Evolutionary conservation across 2,888 invertebrate species (phyloP).

Genomic region (Dynastes tityus): DNA sequence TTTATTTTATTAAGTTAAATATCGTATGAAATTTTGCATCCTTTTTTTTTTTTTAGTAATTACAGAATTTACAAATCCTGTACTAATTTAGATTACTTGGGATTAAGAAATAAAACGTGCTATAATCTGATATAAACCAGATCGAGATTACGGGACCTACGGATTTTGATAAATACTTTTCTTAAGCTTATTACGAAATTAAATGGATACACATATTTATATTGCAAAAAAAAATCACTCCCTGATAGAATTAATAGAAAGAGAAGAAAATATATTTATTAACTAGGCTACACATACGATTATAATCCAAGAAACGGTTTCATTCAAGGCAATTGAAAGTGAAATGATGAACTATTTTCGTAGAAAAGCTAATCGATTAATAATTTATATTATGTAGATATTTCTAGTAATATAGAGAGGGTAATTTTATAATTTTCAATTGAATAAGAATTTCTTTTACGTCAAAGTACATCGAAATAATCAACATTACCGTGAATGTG

Average conservation of each 20-base stretch:
- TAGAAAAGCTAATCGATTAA: slow-evolving; percentile 15
- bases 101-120: neutral
- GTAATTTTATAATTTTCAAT: no score
- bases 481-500: neutral
- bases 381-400: slow-evolving; percentile 29
- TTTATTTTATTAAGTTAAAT: neutral
- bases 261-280: neutral
- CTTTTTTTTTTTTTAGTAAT: no score
- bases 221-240: no score
- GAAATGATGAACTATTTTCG: slow-evolving; percentile 28
- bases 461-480: neutral
- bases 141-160: neutral
- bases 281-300: slow-evolving; percentile 19
- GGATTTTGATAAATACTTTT: slow-evolving; percentile 2
- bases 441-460: neutral
- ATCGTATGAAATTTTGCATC: neutral
- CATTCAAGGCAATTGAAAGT: slow-evolving; percentile 38
- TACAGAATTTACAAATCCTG: slow-evolving; percentile 1
- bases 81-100: slow-evolving; percentile 5
- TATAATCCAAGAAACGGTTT: slow-evolving; percentile 19
- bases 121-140: slow-evolving; percentile 12
- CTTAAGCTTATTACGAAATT: slow-evolving; percentile 4
- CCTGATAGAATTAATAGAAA: no score
- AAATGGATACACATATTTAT: neutral
- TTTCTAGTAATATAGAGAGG: neutral